A percentile compares a stretch with the other conserved stretches of the same genome.
These are phyloP conservation scores for Lordiphosa stackelbergi DNA, from an alignment of 1,140 invertebrate genomes.

Conservation along the genomic window DNA sequence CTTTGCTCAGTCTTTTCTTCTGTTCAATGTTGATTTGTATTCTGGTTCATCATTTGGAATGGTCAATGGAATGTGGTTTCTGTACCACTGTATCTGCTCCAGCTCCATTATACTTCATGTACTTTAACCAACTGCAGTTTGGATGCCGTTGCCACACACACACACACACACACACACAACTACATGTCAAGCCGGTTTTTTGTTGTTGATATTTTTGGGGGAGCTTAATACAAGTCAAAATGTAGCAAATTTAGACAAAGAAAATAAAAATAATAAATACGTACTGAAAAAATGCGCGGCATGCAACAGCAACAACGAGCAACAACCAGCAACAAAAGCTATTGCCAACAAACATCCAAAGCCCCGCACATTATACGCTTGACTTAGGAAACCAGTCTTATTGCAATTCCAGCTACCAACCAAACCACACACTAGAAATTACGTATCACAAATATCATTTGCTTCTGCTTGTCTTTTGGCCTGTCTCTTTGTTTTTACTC, in stretches of 20 bases:
- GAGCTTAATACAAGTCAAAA: constrained; percentile 41
- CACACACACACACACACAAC: constrained; percentile 10
- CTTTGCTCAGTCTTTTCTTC: too few relatives aligned
- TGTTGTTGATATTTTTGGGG: constrained; percentile 16
- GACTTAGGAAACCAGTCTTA: constrained; percentile 69
- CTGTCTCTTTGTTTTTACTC: constrained; percentile 44
- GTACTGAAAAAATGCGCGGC: constrained; percentile 49
- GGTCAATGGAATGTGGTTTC: constrained; percentile 2
- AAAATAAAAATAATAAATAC: constrained; percentile 37
- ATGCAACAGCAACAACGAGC: constrained; percentile 43
- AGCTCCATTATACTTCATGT: constrained; percentile 19
- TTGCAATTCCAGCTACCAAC: constrained; percentile 64
- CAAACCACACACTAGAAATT: constrained; percentile 65
- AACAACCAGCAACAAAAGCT: constrained; percentile 27
- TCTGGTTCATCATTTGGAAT: too few relatives aligned
- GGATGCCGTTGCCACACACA: constrained; percentile 35
- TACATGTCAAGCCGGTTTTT: constrained; percentile 53
- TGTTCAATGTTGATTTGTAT: too few relatives aligned
- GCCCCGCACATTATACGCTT: constrained; percentile 61
- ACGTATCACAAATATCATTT: constrained; percentile 68
- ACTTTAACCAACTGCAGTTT: constrained; percentile 22
- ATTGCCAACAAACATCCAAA: constrained; percentile 51
- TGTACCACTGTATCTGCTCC: constrained; percentile 33
- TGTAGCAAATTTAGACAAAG: constrained; percentile 49
- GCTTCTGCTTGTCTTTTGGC: constrained; percentile 19